Evolutionary conservation across 2,888 invertebrate genomes (phyloP).

Genomic region (Trichacis sp.): DNA sequence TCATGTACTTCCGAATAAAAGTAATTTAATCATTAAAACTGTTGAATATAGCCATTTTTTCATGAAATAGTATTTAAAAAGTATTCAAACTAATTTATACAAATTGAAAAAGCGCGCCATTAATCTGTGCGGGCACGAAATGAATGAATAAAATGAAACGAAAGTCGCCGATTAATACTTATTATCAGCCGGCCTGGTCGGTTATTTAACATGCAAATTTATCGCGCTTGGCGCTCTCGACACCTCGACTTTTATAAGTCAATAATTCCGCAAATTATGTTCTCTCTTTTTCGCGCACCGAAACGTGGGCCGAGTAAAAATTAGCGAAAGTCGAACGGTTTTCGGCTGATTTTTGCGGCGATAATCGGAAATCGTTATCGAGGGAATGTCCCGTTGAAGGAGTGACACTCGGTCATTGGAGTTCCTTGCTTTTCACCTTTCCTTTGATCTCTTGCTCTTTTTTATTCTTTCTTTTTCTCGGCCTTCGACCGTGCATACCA

Average conservation of each 20-base stretch:
- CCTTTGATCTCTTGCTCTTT: slow-evolving; percentile 4
- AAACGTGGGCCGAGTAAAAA: neutral
- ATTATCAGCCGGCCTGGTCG: slow-evolving; percentile 10
- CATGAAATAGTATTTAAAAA: no score
- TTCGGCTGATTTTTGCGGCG: neutral
- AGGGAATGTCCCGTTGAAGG: slow-evolving; percentile 60
- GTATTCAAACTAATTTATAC: no score
- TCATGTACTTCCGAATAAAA: no score
- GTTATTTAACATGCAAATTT: slow-evolving; percentile 21
- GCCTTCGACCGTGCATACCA: slow-evolving; percentile 59
- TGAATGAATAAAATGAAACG: slow-evolving; percentile 1
- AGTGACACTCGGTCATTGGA: slow-evolving; percentile 62
- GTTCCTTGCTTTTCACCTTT: slow-evolving; percentile 54
- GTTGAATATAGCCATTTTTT: no score
- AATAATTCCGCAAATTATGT: no score
- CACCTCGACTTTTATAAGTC: slow-evolving; percentile 6
- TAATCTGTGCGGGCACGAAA: slow-evolving; percentile 15
- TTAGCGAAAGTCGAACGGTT: neutral
- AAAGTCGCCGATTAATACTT: slow-evolving; percentile 26
- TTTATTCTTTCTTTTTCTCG: slow-evolving; percentile 26
- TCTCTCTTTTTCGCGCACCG: neutral
- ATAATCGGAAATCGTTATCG: neutral
- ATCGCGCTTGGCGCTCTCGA: slow-evolving; percentile 1
- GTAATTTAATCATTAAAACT: no score
- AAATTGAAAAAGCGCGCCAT: slow-evolving; percentile 13